Percentiles rank a stretch among this genome's conserved stretches.
These are phyloP conservation scores for Clunio marinus DNA, from an alignment of 2,888 invertebrate genomes.

Conservation along the genomic window DNA sequence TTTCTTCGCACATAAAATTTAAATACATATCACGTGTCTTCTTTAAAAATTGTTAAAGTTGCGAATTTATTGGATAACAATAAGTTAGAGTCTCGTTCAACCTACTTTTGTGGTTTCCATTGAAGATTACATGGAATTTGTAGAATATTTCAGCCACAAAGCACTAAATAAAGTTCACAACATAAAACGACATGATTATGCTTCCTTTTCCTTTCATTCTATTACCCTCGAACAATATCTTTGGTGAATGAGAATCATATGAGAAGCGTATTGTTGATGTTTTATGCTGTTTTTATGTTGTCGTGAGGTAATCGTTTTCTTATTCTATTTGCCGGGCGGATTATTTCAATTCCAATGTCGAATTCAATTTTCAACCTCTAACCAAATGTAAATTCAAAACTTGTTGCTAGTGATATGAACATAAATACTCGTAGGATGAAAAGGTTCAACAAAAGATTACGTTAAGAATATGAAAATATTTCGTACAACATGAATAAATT, in stretches of 20 bases:
- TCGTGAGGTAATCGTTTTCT: constrained; percentile 30
- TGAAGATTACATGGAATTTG: constrained; percentile 2
- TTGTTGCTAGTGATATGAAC: constrained; percentile 25
- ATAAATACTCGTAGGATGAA: background rate
- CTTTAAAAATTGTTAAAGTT: too few relatives aligned
- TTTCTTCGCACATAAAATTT: too few relatives aligned
- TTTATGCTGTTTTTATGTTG: constrained; percentile 23
- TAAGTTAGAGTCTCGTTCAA: background rate
- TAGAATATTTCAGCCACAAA: constrained; percentile 1
- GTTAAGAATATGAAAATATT: background rate
- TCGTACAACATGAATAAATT: too few relatives aligned
- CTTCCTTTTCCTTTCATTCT: background rate
- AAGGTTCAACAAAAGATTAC: background rate
- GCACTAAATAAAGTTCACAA: too few relatives aligned
- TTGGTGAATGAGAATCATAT: constrained; percentile 1
- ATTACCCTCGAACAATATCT: background rate
- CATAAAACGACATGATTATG: background rate
- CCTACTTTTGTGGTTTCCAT: background rate
- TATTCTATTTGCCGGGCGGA: constrained; percentile 13
- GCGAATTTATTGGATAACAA: too few relatives aligned
- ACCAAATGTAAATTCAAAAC: constrained; percentile 22
- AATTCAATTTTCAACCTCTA: background rate
- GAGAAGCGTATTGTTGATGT: constrained; percentile 11
- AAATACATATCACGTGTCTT: too few relatives aligned
- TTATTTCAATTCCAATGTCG: too few relatives aligned